Conservation (phyloP, 1,140 invertebrate species). For the Macrocentrus cingulum region DNA sequence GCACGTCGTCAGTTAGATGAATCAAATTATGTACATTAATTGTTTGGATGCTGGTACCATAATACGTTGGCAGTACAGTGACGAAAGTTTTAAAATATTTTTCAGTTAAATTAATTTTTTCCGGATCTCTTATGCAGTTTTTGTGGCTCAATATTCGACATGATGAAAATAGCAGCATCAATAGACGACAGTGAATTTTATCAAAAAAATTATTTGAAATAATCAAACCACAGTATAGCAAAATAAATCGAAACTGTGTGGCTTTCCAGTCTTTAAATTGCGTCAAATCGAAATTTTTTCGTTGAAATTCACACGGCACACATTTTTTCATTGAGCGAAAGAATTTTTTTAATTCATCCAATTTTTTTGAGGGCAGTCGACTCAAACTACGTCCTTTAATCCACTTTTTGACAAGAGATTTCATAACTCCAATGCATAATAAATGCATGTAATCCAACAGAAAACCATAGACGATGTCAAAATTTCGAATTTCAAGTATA, state of each 20-base stretch:
- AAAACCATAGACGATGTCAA: conserved; percentile 16
- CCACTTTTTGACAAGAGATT: conserved; percentile 19
- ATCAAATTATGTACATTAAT: conserved; percentile 27
- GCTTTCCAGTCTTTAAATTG: conserved; percentile 26
- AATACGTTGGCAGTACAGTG: conserved; percentile 11
- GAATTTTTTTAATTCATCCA: not conserved
- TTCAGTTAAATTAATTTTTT: conserved; percentile 7
- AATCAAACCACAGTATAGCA: conserved; percentile 20
- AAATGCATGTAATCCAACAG: conserved; percentile 28
- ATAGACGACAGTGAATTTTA: too few relatives aligned
- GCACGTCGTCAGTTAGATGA: conserved; percentile 23
- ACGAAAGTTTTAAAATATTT: conserved; percentile 12
- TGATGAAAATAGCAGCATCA: conserved; percentile 16
- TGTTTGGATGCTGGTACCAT: conserved; percentile 13
- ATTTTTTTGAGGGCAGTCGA: not conserved
- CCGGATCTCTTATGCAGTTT: not conserved
- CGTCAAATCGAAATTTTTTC: conserved; percentile 24
- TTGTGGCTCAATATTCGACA: conserved; percentile 20
- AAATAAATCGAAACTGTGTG: conserved; percentile 24
- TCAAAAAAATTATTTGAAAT: conserved; percentile 24
- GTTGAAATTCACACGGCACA: conserved; percentile 24
- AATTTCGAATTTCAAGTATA: conserved; percentile 20
- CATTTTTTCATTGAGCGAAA: conserved; percentile 2
- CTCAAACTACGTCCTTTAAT: not conserved
- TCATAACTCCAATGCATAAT: conserved; percentile 23